These are phyloP conservation scores for Brachymystax lenok DNA, from an alignment of 2,797 vertebrate genomes.

Conservation along the genomic window DNA sequence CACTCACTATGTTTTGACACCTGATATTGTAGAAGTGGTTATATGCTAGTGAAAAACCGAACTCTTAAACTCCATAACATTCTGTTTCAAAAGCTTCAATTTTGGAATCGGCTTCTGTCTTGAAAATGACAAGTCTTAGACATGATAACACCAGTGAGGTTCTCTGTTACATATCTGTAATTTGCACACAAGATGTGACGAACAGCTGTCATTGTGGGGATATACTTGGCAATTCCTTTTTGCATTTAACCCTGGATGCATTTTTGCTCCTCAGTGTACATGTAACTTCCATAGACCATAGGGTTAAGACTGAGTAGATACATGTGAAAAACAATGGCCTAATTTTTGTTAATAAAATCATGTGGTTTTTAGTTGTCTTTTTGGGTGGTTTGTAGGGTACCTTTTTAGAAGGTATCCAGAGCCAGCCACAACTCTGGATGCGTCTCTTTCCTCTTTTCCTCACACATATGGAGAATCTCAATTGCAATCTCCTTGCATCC, in stretches of 20 bases:
- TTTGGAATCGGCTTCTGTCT: not conserved
- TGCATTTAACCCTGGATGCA: not conserved
- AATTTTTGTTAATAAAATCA: slow-evolving; percentile 8
- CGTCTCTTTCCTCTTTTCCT: too few species aligned
- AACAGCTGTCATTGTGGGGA: not conserved
- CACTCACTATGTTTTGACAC: too few species aligned
- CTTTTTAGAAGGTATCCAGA: not conserved
- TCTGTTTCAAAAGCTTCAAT: not conserved
- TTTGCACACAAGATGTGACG: not conserved
- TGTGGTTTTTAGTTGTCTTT: slow-evolving; percentile 8
- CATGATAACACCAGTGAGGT: not conserved
- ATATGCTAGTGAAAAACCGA: not conserved
- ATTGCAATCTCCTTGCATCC: too few species aligned
- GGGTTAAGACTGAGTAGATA: not conserved
- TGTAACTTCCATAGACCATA: not conserved
- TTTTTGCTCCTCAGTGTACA: too few species aligned
- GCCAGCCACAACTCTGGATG: not conserved
- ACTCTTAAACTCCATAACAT: not conserved
- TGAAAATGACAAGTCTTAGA: not conserved
- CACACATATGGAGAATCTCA: not conserved
- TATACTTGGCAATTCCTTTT: not conserved
- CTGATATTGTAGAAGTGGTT: not conserved
- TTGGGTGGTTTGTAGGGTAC: not conserved
- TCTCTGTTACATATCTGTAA: not conserved
- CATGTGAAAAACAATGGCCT: not conserved